These are phyloP conservation scores for Podiceps cristatus DNA, from an alignment of 2,113 vertebrate species.

Conservation along the genomic window DNA sequence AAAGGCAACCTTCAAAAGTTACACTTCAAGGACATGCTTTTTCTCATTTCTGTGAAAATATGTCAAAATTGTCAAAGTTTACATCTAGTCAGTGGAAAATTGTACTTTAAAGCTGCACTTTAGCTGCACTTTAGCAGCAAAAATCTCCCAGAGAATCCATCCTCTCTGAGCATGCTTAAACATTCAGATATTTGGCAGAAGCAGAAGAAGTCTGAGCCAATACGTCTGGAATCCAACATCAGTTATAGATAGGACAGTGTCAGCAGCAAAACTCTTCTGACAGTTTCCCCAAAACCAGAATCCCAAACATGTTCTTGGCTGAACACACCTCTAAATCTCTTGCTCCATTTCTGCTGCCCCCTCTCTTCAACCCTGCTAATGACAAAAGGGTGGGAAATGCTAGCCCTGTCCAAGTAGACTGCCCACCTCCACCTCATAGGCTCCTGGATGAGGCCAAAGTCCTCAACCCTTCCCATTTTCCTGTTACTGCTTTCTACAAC, in stretches of 20 bases:
- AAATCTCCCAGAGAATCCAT: background rate
- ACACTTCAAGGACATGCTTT: background rate
- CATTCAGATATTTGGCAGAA: background rate
- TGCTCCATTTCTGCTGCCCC: background rate
- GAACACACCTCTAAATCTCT: background rate
- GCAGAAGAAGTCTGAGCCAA: background rate
- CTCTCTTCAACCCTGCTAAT: background rate
- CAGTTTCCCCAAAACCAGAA: background rate
- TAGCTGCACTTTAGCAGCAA: no score
- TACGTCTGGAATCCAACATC: background rate
- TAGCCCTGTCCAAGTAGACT: background rate
- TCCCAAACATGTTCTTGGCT: background rate
- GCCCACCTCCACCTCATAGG: background rate
- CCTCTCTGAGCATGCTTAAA: background rate
- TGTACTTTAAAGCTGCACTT: background rate
- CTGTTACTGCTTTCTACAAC: background rate
- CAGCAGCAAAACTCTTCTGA: background rate
- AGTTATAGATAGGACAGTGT: background rate
- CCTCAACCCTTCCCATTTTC: background rate
- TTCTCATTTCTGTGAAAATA: background rate
- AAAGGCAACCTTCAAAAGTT: background rate
- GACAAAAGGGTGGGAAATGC: background rate
- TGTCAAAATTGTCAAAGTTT: background rate
- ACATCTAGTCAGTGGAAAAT: background rate
- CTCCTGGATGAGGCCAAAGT: background rate